phyloP scores from a whole-genome alignment of 2,888 invertebrate genomes.

The Pristionchus mayeri region DNA sequence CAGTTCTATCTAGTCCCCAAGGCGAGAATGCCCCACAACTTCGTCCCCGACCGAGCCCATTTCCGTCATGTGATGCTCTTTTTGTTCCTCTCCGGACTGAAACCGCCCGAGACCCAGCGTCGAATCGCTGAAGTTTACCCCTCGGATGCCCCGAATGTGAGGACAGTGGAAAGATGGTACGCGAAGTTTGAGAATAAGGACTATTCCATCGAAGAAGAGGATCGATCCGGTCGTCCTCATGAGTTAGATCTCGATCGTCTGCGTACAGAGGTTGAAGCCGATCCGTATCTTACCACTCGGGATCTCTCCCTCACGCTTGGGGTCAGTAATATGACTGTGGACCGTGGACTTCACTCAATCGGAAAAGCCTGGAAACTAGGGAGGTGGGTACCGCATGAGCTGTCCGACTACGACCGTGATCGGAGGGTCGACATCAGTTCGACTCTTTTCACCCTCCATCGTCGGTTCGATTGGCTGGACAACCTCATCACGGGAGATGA shows the following conservation, averaged over 20 bases:
- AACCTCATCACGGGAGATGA: conserved; percentile 10
- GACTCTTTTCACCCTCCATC: not conserved
- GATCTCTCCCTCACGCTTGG: not conserved
- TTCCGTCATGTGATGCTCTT: too few species aligned
- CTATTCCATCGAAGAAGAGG: too few species aligned
- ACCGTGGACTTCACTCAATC: not conserved
- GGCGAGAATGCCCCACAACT: too few species aligned
- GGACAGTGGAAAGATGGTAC: not conserved
- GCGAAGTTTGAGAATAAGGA: not conserved
- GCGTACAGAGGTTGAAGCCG: too few species aligned
- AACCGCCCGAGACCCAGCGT: not conserved
- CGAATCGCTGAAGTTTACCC: not conserved
- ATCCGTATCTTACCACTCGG: not conserved
- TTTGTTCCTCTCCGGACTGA: not conserved
- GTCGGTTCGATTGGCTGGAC: conserved; percentile 2
- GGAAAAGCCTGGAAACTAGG: not conserved
- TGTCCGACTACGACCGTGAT: not conserved
- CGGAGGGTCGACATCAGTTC: not conserved
- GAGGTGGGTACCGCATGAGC: not conserved
- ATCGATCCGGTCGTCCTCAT: too few species aligned
- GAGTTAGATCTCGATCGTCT: too few species aligned
- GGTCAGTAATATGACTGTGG: not conserved
- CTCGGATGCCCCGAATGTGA: not conserved
- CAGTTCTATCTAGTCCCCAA: too few species aligned
- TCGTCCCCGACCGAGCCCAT: too few species aligned